Conservation (phyloP, 2,888 invertebrate genomes). For the Pelosia muscerda region DNA sequence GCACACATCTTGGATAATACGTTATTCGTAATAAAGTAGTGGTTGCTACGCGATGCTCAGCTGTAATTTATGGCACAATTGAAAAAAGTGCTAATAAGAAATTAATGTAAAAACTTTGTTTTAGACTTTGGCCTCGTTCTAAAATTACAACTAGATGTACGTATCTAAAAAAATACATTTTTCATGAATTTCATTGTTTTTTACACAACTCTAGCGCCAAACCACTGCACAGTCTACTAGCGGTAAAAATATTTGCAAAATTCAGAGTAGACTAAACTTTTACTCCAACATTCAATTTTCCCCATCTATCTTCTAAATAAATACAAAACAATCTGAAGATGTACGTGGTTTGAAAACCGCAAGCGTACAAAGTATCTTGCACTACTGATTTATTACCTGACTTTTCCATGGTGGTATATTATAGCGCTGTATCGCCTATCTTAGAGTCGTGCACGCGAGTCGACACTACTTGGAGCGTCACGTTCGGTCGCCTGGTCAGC, state of each 20-base stretch:
- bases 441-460: slow-evolving; percentile 19
- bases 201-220: neutral
- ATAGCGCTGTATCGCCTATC: slow-evolving; percentile 28
- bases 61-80: slow-evolving; percentile 30
- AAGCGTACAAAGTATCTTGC: slow-evolving; percentile 4
- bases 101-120: neutral
- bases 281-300: neutral
- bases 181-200: too few relatives aligned
- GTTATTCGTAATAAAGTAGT: slow-evolving; percentile 17
- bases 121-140: too few relatives aligned
- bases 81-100: neutral
- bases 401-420: slow-evolving; percentile 18
- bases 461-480: slow-evolving; percentile 63
- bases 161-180: neutral
- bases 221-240: too few relatives aligned
- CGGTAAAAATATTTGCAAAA: neutral
- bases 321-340: neutral
- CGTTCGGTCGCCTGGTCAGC: slow-evolving; percentile 75
- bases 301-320: neutral
- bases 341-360: neutral
- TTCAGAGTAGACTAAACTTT: neutral
- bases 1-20: slow-evolving; percentile 57
- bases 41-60: slow-evolving; percentile 14
- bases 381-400: slow-evolving; percentile 19
- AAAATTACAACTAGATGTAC: neutral